Evolutionary conservation across 2,888 invertebrate species (phyloP), one percentile per base, ranked within the genome.

Genomic region (Thymelicus sylvestris): DNA sequence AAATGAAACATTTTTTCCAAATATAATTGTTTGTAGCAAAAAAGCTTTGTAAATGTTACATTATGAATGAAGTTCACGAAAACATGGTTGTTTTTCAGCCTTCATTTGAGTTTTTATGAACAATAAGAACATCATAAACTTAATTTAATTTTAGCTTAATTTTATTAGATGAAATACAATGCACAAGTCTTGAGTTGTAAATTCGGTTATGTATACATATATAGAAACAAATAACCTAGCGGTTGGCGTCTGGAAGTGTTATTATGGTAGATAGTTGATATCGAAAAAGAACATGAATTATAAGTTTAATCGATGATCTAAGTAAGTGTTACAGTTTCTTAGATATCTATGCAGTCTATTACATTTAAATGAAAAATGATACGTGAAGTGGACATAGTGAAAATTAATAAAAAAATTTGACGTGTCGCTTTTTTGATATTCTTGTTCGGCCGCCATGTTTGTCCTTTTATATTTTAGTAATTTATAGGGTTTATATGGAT

Each of bases 41-140:
- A 70, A 63, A 50, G 66, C 80, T 77, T 76, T 67, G 74, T 76
- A 78, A 79, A 80, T 77, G 76, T 73, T 74, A 67, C 71, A 71
- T 73, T 74, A 82, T 87, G 86, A 85, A 88, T 87, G 84, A 84
- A 85, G 82, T 83, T 78, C 79, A 89, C 85, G 87, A 91, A 92
- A 92, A 92, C 88, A 93, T 93, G 92, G 92, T 93, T 93, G 92
- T 93, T 92, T 93, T 93, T 93, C 93, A 93, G 93, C 88, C 89
- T 92, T 88, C 84, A 80, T 86, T 83, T 84, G 83, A 83, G 82
- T 81, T 87, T 86, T 88, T 86, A 83, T 81, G 80, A 83, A 82
- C 81, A 80, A 81, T 77, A 78, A 78, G 82, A 78, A 83, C 83
- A 82, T 76, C 60, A 44, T 52, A 70, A 79, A 75, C 76, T 76